Evolutionary conservation across 2,113 vertebrate genomes (phyloP).

Genomic region (Empidonax alnorum): DNA sequence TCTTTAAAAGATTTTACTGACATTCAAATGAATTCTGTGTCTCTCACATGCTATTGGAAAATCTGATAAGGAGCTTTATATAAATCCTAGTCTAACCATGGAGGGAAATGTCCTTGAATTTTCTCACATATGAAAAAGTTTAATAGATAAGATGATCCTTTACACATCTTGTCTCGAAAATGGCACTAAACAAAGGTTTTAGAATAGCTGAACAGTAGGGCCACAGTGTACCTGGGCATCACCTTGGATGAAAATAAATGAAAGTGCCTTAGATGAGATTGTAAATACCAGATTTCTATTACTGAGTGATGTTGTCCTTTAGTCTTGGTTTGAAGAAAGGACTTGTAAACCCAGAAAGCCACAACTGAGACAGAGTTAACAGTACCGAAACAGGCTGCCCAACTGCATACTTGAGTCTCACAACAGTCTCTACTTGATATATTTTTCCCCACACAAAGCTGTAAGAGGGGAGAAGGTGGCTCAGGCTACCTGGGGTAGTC

Average conservation of each 20-base stretch:
- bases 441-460: fast-evolving
- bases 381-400: neutral
- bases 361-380: neutral
- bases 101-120: neutral
- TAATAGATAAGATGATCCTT: neutral
- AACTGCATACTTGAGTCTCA: neutral
- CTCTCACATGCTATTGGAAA: neutral
- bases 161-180: neutral
- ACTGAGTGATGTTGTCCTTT: neutral
- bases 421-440: neutral
- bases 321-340: neutral
- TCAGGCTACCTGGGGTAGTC: neutral
- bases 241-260: neutral
- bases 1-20: neutral
- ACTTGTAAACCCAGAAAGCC: neutral
- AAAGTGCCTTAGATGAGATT: fast-evolving
- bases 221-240: neutral
- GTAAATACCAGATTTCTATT: neutral
- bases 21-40: neutral
- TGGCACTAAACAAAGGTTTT: neutral
- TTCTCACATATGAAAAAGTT: neutral
- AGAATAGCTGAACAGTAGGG: neutral
- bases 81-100: neutral
- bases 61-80: neutral
- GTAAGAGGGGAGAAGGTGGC: neutral